Percentiles rank a stretch among this genome's conserved stretches.
phyloP scores from a whole-genome alignment of 2,113 vertebrate species.

The Nanorana parkeri region DNA sequence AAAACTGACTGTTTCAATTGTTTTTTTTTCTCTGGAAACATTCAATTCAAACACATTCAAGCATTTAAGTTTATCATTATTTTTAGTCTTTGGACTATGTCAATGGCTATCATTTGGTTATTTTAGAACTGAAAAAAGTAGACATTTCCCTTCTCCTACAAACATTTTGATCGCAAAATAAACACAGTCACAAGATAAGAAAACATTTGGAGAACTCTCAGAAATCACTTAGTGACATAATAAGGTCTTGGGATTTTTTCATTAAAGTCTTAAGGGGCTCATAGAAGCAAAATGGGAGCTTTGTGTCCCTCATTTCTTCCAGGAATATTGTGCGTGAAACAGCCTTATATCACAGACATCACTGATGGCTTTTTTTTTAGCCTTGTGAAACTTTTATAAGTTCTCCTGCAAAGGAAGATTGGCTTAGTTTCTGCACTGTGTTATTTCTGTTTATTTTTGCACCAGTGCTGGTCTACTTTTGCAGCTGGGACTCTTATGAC shows the following conservation, averaged over 20 bases:
- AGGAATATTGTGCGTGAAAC: background rate
- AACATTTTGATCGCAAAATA: too few relatives aligned
- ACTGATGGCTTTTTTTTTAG: background rate
- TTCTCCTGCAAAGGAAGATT: background rate
- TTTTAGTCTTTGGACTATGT: too few relatives aligned
- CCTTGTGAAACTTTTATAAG: background rate
- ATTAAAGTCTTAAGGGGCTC: background rate
- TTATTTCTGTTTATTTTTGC: background rate
- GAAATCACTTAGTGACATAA: too few relatives aligned
- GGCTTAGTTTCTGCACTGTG: background rate
- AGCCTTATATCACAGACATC: background rate
- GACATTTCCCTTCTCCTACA: too few relatives aligned
- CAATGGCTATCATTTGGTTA: too few relatives aligned
- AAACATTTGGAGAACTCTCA: too few relatives aligned
- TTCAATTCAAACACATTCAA: too few relatives aligned
- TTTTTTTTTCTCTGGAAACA: too few relatives aligned
- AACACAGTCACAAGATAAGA: too few relatives aligned
- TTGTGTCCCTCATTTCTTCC: background rate
- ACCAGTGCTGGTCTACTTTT: background rate
- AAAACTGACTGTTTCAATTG: too few relatives aligned
- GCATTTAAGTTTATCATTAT: too few relatives aligned
- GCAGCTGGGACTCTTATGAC: background rate
- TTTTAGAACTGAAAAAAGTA: too few relatives aligned
- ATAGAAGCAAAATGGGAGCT: background rate
- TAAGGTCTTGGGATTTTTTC: background rate